Conservation (phyloP, 2,797 vertebrate species). For the Urosaurus nigricauda region DNA sequence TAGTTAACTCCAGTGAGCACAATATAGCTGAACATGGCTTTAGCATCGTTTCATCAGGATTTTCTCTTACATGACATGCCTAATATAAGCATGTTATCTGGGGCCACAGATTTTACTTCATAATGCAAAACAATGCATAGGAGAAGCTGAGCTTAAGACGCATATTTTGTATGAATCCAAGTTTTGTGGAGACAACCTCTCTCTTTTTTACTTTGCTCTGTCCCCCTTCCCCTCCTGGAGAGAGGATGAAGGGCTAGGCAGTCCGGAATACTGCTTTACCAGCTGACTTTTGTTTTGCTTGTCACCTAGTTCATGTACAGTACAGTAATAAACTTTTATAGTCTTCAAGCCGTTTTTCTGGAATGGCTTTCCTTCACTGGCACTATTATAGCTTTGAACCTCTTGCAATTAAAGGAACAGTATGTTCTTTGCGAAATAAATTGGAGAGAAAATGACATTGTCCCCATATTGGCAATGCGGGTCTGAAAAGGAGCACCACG, state of each 20-base stretch:
- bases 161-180: background rate
- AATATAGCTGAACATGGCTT: slow-evolving; percentile 6
- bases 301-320: slow-evolving; percentile 36
- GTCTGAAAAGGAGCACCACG: background rate
- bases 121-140: slow-evolving; percentile 8
- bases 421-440: background rate
- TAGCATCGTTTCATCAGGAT: slow-evolving; percentile 2
- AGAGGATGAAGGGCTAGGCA: background rate
- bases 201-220: background rate
- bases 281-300: slow-evolving; percentile 40
- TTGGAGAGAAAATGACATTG: background rate
- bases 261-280: slow-evolving; percentile 15
- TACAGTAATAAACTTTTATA: slow-evolving; percentile 43
- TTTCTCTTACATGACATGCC: slow-evolving; percentile 10
- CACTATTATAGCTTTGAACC: background rate
- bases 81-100: slow-evolving; percentile 37
- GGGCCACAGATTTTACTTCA: background rate
- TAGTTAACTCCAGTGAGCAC: background rate
- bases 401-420: slow-evolving; percentile 22
- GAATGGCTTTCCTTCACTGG: background rate
- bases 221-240: background rate
- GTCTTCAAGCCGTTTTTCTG: slow-evolving; percentile 20
- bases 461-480: background rate
- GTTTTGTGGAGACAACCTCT: background rate
- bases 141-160: background rate